Conservation (phyloP, 2,888 invertebrate species). For the Spicauda simplicius region DNA sequence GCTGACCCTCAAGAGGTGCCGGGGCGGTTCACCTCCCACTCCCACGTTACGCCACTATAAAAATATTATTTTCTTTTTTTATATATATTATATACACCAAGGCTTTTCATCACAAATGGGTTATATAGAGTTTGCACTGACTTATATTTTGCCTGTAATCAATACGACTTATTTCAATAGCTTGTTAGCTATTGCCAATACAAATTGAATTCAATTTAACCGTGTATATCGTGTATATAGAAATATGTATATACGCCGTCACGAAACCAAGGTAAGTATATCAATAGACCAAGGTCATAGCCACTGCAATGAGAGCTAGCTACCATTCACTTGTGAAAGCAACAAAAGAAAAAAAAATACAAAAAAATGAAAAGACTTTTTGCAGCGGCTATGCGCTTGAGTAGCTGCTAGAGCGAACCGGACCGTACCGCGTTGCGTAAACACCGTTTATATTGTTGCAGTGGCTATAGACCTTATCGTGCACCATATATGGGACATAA, state of each 20-base stretch:
- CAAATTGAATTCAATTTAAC: neutral
- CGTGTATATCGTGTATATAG: neutral
- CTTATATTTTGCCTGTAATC: neutral
- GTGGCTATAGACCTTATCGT: conserved; percentile 99
- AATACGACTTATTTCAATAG: neutral
- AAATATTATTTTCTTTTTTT: too few relatives aligned
- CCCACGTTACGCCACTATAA: too few relatives aligned
- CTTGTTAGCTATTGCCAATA: neutral
- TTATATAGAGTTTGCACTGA: too few relatives aligned
- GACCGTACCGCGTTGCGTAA: conserved; percentile 55
- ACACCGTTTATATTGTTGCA: conserved; percentile 88
- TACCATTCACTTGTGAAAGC: conserved; percentile 22
- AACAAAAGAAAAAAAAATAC: conserved; percentile 33
- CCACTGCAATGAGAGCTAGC: conserved; percentile 75
- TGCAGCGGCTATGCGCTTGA: conserved; percentile 85
- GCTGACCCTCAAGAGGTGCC: too few relatives aligned
- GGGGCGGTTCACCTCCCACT: too few relatives aligned
- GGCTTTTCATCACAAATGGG: too few relatives aligned
- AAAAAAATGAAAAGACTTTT: conserved; percentile 47
- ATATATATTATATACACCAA: too few relatives aligned
- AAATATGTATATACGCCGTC: neutral
- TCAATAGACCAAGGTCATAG: conserved; percentile 66
- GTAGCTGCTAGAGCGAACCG: conserved; percentile 62
- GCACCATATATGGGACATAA: conserved; percentile 99
- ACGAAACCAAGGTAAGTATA: conserved; percentile 56